Evolutionary conservation across 2,113 vertebrate genomes (phyloP), one percentile per base, ranked within the genome.

Genomic region (Neolamprologus hecqui): DNA sequence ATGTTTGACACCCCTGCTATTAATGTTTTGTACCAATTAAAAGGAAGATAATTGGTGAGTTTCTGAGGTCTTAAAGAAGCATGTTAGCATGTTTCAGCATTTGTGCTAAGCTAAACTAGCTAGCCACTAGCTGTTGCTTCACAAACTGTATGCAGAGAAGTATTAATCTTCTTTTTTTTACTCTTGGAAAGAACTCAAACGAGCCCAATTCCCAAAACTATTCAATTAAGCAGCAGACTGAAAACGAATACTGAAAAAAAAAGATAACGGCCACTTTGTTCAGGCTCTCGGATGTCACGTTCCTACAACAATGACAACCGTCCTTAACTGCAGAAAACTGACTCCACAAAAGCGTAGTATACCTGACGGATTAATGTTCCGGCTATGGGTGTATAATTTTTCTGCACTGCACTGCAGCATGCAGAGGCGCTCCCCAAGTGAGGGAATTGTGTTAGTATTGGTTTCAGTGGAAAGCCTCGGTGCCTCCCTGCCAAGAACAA

Each of bases 371-470:
- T 73, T 51, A 19, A 15, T 19, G 51, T n/a, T 45, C 45, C 31
- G 26, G 21, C 21, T 23, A n/a, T 49, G 31, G 33, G 6, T 3
- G 53, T 79, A 33, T 31, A 40, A 31, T 90, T 86, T 84, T 63
- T 77, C 79, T 87, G 65, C 83, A 17, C 79, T 85, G 91, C 86
- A 89, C 63, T 92, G 92, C 91, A 91, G 87, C 75, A 87, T 73
- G 55, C 83, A 80, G 81, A 77, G 42, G 42, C 6, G 83, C 84
- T 55, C 55, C 6, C 60, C 82, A 17, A 49, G 19, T 83, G 10
- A 60, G 86, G 75, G 37, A 63, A 75, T 89, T 84, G 55, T 83
- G 87, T 90, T 93, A 86, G 83, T 42, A 73, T 75, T 81, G 91
- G 82, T 86, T 90, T 84, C 60, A 77, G 63, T 33, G 8, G 42